Percentiles rank a stretch among this genome's conserved stretches.
Conservation (phyloP, 2,113 vertebrate genomes). For the Danio rerio region GRCz12tu NC_133186.1:15426501-15427000, state of each 20-base stretch:
- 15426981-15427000: too few species aligned
- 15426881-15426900: not conserved
- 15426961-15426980: too few species aligned
- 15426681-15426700: not conserved
- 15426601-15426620: too few species aligned
- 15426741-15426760: not conserved
- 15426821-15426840: not conserved
- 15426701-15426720: not conserved
- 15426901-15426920: not conserved
- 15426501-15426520: too few species aligned
- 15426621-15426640: not conserved
- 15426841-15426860: conserved; percentile 1
- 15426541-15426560: too few species aligned
- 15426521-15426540: too few species aligned
- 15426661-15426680: not conserved
- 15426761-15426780: not conserved
- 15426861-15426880: not conserved
- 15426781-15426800: not conserved
- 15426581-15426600: too few species aligned
- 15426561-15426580: too few species aligned
- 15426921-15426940: not conserved
- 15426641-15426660: conserved; percentile 4
- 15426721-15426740: not conserved
- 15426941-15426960: too few species aligned
- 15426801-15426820: conserved; percentile 4